Conservation (phyloP, 2,797 vertebrate species). For the Sebastes flavidus region DNA sequence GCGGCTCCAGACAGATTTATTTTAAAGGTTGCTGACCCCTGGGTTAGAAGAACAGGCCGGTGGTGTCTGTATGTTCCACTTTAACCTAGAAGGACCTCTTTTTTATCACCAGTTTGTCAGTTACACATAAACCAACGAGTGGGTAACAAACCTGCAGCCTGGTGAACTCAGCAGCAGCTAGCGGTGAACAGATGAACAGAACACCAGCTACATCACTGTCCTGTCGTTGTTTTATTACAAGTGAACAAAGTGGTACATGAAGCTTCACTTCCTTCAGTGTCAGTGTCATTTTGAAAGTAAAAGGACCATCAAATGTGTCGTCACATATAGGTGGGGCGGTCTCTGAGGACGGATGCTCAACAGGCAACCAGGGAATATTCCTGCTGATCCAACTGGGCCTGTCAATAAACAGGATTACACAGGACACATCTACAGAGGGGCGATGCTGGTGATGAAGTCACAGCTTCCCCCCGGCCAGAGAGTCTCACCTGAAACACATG, state of each 20-base stretch:
- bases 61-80: not conserved
- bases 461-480: not conserved
- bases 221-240: slow-evolving; percentile 56
- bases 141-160: not conserved
- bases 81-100: not conserved
- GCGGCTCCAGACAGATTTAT: too few species aligned
- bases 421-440: not conserved
- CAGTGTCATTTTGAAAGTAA: slow-evolving; percentile 44
- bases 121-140: not conserved
- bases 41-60: not conserved
- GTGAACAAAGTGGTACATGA: slow-evolving; percentile 45
- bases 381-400: slow-evolving; percentile 25
- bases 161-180: not conserved
- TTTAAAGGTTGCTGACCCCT: too few species aligned
- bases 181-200: not conserved
- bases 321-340: too few species aligned
- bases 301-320: slow-evolving; percentile 67
- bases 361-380: slow-evolving; percentile 1
- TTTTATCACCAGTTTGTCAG: not conserved
- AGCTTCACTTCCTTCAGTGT: slow-evolving; percentile 44
- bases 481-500: not conserved
- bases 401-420: slow-evolving; percentile 30
- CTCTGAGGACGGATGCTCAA: too few species aligned
- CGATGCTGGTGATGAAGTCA: not conserved
- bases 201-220: not conserved